These are phyloP conservation scores for Trachelus iudaicus DNA, from an alignment of 2,888 invertebrate genomes.

Conservation along the genomic window DNA sequence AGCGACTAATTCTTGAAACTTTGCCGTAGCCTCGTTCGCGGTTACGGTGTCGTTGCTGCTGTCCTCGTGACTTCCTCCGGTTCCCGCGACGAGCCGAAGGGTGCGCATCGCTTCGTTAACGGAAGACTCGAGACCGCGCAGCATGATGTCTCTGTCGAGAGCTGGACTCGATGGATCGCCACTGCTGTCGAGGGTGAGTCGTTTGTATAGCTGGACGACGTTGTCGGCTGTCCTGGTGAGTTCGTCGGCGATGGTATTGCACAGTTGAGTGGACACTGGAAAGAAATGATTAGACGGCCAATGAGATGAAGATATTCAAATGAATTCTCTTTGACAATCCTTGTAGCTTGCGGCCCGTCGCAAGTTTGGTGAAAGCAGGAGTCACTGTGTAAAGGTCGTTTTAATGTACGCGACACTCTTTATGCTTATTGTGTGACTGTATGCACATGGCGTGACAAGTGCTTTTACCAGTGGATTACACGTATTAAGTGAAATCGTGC, in stretches of 20 bases:
- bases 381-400: neutral
- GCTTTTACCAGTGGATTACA: constrained; percentile 2
- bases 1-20: constrained; percentile 67
- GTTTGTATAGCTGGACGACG: constrained; percentile 77
- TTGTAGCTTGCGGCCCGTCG: constrained; percentile 12
- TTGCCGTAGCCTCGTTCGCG: constrained; percentile 67
- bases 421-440: neutral
- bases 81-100: constrained; percentile 57
- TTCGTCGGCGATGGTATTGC: constrained; percentile 73
- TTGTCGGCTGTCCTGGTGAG: constrained; percentile 76
- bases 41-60: constrained; percentile 52
- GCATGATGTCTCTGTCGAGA: constrained; percentile 65
- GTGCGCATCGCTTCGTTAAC: constrained; percentile 65
- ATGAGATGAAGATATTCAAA: constrained; percentile 1
- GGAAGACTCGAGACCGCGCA: constrained; percentile 64
- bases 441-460: neutral
- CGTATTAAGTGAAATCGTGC: constrained; percentile 36
- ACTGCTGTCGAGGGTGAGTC: constrained; percentile 70
- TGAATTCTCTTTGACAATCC: constrained; percentile 9
- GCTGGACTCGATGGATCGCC: constrained; percentile 51
- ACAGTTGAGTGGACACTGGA: constrained; percentile 73
- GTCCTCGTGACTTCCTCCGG: constrained; percentile 39
- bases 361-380: neutral
- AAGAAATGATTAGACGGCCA: constrained; percentile 14
- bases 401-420: neutral